These are phyloP conservation scores for Drosophila kohkoa DNA, from an alignment of 1,140 invertebrate species.

Conservation along the genomic window DNA sequence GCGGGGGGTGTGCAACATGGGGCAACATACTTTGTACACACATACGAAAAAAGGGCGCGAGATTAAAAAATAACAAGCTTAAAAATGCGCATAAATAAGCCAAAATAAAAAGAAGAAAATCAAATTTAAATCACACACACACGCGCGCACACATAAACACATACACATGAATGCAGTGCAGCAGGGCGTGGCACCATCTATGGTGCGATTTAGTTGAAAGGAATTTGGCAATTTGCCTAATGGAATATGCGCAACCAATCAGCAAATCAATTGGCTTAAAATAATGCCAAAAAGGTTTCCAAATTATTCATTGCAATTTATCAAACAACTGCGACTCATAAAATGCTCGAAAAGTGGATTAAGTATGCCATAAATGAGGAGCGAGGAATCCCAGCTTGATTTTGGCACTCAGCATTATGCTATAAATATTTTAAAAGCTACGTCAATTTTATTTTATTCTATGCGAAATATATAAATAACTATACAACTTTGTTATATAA, in stretches of 20 bases:
- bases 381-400: no score
- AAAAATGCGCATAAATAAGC: slow-evolving; percentile 75
- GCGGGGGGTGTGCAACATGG: slow-evolving; percentile 26
- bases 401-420: no score
- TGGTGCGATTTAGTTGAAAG: slow-evolving; percentile 25
- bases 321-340: slow-evolving; percentile 4
- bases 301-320: slow-evolving; percentile 22
- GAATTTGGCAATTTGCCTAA: slow-evolving; percentile 42
- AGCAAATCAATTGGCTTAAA: slow-evolving; percentile 35
- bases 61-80: slow-evolving; percentile 81
- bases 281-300: slow-evolving; percentile 11
- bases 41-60: slow-evolving; percentile 62
- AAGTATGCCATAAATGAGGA: neutral
- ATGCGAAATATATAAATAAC: neutral
- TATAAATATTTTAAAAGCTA: neutral
- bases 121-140: slow-evolving; percentile 16
- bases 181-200: slow-evolving; percentile 36
- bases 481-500: neutral
- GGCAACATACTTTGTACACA: slow-evolving; percentile 18
- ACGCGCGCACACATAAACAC: neutral
- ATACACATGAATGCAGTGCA: slow-evolving; percentile 16
- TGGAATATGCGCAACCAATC: slow-evolving; percentile 37
- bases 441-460: no score
- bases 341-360: slow-evolving; percentile 5
- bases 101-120: slow-evolving; percentile 33